Base-by-base conservation (phyloP, 64 coral and sea anemone species). In the Porites lutea region DNA sequence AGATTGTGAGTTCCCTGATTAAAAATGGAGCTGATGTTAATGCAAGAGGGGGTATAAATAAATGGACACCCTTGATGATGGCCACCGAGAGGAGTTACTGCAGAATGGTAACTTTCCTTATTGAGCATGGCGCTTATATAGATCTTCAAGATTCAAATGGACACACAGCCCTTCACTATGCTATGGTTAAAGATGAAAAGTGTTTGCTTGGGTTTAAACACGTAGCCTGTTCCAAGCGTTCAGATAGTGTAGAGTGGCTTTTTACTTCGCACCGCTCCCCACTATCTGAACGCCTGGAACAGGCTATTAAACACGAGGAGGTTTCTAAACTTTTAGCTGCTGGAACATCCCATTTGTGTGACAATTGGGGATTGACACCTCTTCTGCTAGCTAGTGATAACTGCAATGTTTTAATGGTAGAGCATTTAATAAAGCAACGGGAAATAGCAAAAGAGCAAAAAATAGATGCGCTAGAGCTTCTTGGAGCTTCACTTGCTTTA, bases 401-500 rank as follows among this genome's bases (percentile, higher is more conserved):
- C 7, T 70, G 79, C 21, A 91, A 83, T n/a, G 43, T 59, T 22
- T 61, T 71, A 61, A 11, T 91, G 11, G 89, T 91, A 9, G 89
- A 91, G 20, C 71, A 72, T 58, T 91, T 91, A 21, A 68, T 72
- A 15, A 60, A 68, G 43, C 37, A 27, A 2, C 79, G 79, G 3
- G 47, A 19, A 15, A 83, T 78, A 71, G 3, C 52, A 19, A 91
- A 61, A 15, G 23, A 74, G 73, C 78, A 83, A 13, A 52, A 43
- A 49, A 75, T 91, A 48, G 72, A 57, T n/a, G 61, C 78, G 48
- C 59, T 91, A 53, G 89, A 91, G 20, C 79, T 91, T n/a, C 66
- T 91, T 4, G 89, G 89, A 4, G 78, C 89, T 4, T 80, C 89
- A 13, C 48, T 91, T 57, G 2, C 54, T 57, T 9, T 57, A 37